A percentile compares a stretch with the other conserved stretches of the same genome.
Conservation (phyloP, 2,888 invertebrate species). For the Serrognathus titanus region DNA sequence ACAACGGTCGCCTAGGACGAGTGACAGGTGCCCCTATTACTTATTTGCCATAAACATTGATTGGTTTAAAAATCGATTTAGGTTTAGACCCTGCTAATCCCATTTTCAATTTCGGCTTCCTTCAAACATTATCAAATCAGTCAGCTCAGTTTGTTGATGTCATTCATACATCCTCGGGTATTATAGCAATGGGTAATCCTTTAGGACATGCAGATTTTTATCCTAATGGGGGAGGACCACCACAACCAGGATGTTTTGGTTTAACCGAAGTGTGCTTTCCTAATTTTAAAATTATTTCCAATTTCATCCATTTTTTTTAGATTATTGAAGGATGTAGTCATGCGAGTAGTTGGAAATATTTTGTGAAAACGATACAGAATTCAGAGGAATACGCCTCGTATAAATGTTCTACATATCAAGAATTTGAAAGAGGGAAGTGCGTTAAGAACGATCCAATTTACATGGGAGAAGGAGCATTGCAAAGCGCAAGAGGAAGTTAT, state of each 20-base stretch:
- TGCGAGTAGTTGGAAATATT: constrained; percentile 22
- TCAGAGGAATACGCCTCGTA: constrained; percentile 9
- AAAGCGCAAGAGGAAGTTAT: constrained; percentile 7
- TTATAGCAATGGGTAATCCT: constrained; percentile 30
- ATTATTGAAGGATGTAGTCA: constrained; percentile 25
- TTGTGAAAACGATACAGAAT: constrained; percentile 20
- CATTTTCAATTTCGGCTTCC: constrained; percentile 5
- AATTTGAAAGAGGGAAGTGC: constrained; percentile 17
- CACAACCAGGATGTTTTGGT: constrained; percentile 37
- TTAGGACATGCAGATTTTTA: constrained; percentile 40
- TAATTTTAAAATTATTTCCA: too few relatives aligned
- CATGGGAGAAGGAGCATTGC: constrained; percentile 11
- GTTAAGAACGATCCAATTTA: constrained; percentile 12
- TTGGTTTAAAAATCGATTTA: not conserved
- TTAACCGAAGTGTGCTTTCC: constrained; percentile 16
- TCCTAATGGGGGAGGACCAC: constrained; percentile 35
- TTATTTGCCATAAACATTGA: not conserved
- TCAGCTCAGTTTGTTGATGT: constrained; percentile 39
- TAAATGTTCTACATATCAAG: constrained; percentile 22
- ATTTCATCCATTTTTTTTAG: constrained; percentile 12
- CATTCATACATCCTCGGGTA: constrained; percentile 37
- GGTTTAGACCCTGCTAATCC: constrained; percentile 15
- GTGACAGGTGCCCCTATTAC: constrained; percentile 54
- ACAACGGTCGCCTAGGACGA: constrained; percentile 52
- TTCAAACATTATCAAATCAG: constrained; percentile 25